These are phyloP conservation scores for Idaea aversata DNA, from an alignment of 2,888 invertebrate genomes.

Conservation along the genomic window DNA sequence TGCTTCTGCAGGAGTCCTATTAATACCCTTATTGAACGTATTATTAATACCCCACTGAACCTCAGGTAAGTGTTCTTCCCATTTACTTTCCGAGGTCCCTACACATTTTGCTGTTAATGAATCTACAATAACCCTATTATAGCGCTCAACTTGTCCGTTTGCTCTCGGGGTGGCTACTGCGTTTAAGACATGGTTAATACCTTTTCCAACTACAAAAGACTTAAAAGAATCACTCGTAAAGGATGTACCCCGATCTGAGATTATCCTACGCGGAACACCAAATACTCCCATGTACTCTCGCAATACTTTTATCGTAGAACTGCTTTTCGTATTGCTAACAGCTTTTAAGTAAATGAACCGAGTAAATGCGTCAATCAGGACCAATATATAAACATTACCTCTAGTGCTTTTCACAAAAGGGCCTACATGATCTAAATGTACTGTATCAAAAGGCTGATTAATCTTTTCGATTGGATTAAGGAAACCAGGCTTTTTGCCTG, in stretches of 20 bases:
- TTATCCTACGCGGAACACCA: background rate
- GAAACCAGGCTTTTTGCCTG: slow-evolving; percentile 22
- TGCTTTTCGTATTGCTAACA: background rate
- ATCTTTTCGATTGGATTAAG: slow-evolving; percentile 29
- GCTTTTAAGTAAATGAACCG: background rate
- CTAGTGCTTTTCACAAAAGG: slow-evolving; percentile 18
- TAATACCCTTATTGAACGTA: background rate
- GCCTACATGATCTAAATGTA: slow-evolving; percentile 10
- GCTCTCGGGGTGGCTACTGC: no score
- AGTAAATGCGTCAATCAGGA: slow-evolving; percentile 7
- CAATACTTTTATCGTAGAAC: background rate
- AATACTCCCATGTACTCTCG: background rate
- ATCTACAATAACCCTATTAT: background rate
- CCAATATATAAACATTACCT: slow-evolving; percentile 14
- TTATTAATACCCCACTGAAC: slow-evolving; percentile 1
- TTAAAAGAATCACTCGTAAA: background rate
- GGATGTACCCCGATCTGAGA: background rate
- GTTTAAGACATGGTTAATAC: background rate
- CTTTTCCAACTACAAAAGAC: background rate
- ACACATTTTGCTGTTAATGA: no score
- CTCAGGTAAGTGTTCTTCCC: background rate
- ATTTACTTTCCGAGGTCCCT: background rate
- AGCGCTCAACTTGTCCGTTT: no score
- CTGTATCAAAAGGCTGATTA: slow-evolving; percentile 30
- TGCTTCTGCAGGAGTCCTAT: background rate